Evolutionary conservation across 2,113 vertebrate species (phyloP).

Genomic region (Nibea albiflora): DNA sequence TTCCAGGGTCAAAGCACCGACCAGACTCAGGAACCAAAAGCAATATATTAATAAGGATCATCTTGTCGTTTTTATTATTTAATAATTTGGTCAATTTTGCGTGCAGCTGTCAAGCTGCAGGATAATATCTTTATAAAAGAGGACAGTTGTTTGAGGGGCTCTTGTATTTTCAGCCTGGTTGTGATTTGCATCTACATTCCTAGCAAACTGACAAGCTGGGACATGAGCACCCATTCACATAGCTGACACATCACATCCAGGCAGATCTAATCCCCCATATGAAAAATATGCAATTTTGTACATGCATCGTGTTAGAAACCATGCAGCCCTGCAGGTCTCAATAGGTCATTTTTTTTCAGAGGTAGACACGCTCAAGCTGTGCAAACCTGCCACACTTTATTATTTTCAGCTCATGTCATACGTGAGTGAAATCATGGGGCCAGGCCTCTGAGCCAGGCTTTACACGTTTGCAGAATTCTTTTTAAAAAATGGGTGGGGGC

Average conservation of each 20-base stretch:
- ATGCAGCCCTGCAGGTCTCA: too few species aligned
- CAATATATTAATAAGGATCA: too few species aligned
- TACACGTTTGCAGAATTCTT: slow-evolving; percentile 86
- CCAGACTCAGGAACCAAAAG: background rate
- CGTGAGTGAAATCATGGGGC: slow-evolving; percentile 21
- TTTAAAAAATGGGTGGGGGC: slow-evolving; percentile 56
- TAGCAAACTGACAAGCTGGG: slow-evolving; percentile 50
- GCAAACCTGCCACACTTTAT: background rate
- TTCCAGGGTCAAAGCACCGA: slow-evolving; percentile 54
- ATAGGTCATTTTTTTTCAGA: too few species aligned
- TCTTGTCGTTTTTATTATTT: background rate
- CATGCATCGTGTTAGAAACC: background rate
- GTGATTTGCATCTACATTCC: slow-evolving; percentile 21
- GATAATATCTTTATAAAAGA: background rate
- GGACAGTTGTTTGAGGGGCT: background rate
- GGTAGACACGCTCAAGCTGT: too few species aligned
- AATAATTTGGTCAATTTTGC: background rate
- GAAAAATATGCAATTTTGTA: background rate
- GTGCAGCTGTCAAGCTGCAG: background rate
- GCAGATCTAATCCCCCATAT: background rate
- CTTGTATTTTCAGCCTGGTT: background rate
- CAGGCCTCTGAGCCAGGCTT: slow-evolving; percentile 42
- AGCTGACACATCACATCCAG: background rate
- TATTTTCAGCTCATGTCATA: slow-evolving; percentile 6
- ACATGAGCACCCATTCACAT: slow-evolving; percentile 25